These are phyloP conservation scores for Caenorhabditis brenneri DNA, from an alignment of 1,140 invertebrate species.

Conservation along the genomic window DNA sequence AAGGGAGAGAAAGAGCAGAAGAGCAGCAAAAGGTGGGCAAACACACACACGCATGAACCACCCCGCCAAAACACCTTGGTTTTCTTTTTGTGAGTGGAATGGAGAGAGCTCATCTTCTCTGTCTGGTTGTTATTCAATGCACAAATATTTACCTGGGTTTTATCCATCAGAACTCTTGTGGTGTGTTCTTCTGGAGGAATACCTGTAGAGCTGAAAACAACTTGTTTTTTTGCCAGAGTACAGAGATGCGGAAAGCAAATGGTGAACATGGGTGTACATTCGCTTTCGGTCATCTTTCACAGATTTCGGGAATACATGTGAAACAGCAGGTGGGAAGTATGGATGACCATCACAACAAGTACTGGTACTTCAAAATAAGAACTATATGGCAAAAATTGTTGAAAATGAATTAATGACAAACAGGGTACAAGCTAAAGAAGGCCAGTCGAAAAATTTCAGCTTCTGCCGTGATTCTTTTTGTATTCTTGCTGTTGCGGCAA, in stretches of 20 bases:
- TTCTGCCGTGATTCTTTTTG: too few species aligned
- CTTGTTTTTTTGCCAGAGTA: not conserved
- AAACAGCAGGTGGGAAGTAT: too few species aligned
- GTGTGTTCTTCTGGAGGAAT: not conserved
- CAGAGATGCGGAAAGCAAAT: not conserved
- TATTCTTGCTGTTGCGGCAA: too few species aligned
- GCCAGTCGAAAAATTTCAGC: too few species aligned
- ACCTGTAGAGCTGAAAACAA: constrained; percentile 12
- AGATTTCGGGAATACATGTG: too few species aligned
- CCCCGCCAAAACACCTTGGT: not conserved
- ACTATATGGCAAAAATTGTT: too few species aligned
- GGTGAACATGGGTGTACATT: too few species aligned
- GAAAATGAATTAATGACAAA: too few species aligned
- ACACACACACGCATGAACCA: constrained; percentile 31
- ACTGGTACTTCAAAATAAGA: too few species aligned
- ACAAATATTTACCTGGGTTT: not conserved
- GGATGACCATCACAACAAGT: too few species aligned
- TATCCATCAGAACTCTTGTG: not conserved
- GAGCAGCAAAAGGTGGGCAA: constrained; percentile 30
- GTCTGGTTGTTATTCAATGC: not conserved
- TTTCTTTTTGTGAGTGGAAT: not conserved
- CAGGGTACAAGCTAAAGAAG: too few species aligned
- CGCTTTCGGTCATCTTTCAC: too few species aligned
- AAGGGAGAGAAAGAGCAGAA: not conserved
- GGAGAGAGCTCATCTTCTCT: not conserved